Evolutionary conservation across 1,140 invertebrate species (phyloP).

Genomic region (Leptinotarsa texana): DNA sequence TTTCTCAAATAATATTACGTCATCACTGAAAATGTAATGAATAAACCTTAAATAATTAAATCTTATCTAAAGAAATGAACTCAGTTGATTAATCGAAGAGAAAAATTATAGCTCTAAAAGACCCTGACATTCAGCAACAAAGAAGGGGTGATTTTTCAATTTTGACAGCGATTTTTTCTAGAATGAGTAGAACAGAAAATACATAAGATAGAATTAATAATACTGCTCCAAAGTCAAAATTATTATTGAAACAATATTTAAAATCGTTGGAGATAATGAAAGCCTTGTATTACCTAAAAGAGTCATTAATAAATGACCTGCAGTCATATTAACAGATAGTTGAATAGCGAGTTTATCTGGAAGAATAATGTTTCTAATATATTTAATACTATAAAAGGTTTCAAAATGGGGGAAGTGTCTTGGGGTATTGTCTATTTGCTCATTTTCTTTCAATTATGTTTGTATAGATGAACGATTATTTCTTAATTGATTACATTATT

Average conservation of each 20-base stretch:
- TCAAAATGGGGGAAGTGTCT: constrained; percentile 61
- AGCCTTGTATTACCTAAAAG: constrained; percentile 57
- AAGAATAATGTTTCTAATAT: constrained; percentile 65
- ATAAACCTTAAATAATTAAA: constrained; percentile 57
- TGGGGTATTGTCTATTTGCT: constrained; percentile 42
- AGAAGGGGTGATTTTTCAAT: constrained; percentile 52
- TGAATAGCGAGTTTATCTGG: constrained; percentile 66
- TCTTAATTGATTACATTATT: too few relatives aligned
- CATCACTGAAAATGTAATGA: constrained; percentile 62
- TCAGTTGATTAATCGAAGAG: constrained; percentile 58
- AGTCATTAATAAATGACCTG: constrained; percentile 64
- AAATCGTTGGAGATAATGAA: constrained; percentile 46
- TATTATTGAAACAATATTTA: constrained; percentile 55
- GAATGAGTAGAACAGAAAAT: constrained; percentile 51
- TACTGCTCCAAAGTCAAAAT: constrained; percentile 54
- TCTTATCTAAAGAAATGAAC: constrained; percentile 57
- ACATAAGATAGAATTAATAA: constrained; percentile 49
- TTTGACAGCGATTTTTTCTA: constrained; percentile 55
- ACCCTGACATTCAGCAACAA: constrained; percentile 28
- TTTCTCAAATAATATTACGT: constrained; percentile 64
- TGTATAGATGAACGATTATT: too few relatives aligned
- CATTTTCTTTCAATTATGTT: too few relatives aligned
- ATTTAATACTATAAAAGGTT: constrained; percentile 64
- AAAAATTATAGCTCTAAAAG: constrained; percentile 56
- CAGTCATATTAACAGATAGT: constrained; percentile 71